Evolutionary conservation across 2,888 invertebrate genomes (phyloP), one percentile per base, ranked within the genome.

Genomic region (Scaptomyza polygonia): DNA sequence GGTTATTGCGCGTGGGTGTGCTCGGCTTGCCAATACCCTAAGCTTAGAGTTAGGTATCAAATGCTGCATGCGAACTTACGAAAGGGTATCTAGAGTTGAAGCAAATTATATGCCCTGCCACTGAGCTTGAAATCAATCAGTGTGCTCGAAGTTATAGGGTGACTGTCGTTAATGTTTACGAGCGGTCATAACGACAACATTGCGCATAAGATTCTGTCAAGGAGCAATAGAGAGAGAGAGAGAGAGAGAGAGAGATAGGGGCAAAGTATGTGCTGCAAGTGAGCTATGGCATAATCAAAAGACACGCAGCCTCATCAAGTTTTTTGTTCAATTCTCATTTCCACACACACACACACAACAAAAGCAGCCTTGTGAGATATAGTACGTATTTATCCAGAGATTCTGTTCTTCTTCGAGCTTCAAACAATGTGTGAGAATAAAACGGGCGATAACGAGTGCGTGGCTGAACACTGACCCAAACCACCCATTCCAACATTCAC

Each of bases 141-240:
- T 51, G 72, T 43, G 45, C 32, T 4, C 12, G 51, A 18, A 61
- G 36, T 27, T 21, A 25, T 25, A 16, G 25, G 34, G 16, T 27
- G 9, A 64, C 79, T 82, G 86, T 82, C 82, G 82, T 82, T 77
- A 82, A 82, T 82, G 83, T 82, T 85, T 82, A 82, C 83, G 83
- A 79, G 68, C 66, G 42, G 49, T 68, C 79, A 82, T 82, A 77
- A 81, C 81, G 76, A 71, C 81, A 77, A 66, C 69, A 75, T 61
- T 49, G 71, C 61, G 57, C 53, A 32, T 43, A 43, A 43, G 34
- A 29, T 12, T 29, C 14, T 21, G 5, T 8, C 3, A 9, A 5
- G 11, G 2, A 4, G 11, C 1, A 3, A 30, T 11, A 9, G 9
- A 30, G 14, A 12, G 6, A 14, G 30, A 9, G 5, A 2, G 30